Base-by-base conservation (phyloP, 2,888 invertebrate genomes). In the Phasia obesa region DNA sequence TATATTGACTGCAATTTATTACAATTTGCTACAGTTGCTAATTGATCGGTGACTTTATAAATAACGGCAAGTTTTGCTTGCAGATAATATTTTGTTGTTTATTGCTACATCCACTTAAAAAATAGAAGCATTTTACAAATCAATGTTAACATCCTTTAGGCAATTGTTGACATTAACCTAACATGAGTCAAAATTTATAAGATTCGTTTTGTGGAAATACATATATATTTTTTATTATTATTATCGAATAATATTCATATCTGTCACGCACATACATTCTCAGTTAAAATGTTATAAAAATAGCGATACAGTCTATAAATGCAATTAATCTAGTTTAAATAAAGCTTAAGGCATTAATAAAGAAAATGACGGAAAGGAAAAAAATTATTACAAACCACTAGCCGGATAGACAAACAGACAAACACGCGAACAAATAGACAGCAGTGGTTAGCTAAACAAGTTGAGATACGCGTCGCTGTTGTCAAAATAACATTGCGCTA, bases 91-190 rank as follows among this genome's bases (percentile, higher is more conserved):
- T 57, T 67, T 31, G 23, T 42, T n/a, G 44, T 44, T 4, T 31
- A 2, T 38, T 67, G 31, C 21, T 35, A 19, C 9, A 69, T 15
- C 55, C 35, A 62, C 25, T 53, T 35, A 49, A 47, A 27, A 53
- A 47, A 53, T 67, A 79, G 65, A 64, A 17, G n/a, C 35, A 59
- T 53, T 76, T 70, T 53, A 70, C 53, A 79, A 83, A 79, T 76
- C 79, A 79, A 79, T 83, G 79, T 83, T 82, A 85, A 77, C 69
- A 83, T 84, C 84, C 83, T 70, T 67, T 59, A 69, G 76, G 84
- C 84, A 60, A 76, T 81, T 65, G 81, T 81, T 83, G 85, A 83
- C 83, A 84, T 85, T 85, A 84, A 84, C 83, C 84, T 82, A 84
- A 81, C 79, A 76, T 76, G 64, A 79, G 71, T 76, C 71, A 75